phyloP scores from a whole-genome alignment of 2,113 vertebrate genomes.

The Pelusios castaneus region DNA sequence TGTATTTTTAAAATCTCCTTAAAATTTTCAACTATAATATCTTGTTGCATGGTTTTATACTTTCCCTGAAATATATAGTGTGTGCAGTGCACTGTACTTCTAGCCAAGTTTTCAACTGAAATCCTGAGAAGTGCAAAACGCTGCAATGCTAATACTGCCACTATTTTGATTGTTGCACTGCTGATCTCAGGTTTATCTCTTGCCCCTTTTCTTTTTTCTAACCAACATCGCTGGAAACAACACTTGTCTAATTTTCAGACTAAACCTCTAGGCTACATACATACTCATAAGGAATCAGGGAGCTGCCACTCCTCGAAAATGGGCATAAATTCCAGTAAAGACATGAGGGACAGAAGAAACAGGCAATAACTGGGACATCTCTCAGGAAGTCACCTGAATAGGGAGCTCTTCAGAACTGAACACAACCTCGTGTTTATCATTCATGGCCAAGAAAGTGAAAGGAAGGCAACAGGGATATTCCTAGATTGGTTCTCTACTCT shows the following conservation, averaged over 20 bases:
- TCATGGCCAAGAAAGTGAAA: no score
- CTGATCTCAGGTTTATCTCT: not conserved
- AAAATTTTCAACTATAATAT: not conserved
- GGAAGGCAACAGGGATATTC: no score
- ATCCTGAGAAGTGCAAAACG: rapidly evolving
- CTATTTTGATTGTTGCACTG: not conserved
- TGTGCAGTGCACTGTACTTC: rapidly evolving
- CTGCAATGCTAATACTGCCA: rapidly evolving
- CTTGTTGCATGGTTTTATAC: rapidly evolving
- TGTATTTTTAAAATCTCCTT: not conserved
- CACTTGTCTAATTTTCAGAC: rapidly evolving
- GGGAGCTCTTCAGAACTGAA: no score
- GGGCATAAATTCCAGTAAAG: no score
- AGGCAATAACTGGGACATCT: rapidly evolving
- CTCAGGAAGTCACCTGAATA: not conserved
- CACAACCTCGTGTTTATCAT: no score
- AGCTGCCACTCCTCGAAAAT: not conserved
- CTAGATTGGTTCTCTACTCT: no score
- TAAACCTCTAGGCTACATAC: not conserved
- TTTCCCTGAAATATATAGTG: not conserved
- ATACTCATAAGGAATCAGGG: rapidly evolving
- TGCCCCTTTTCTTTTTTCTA: rapidly evolving
- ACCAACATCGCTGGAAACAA: rapidly evolving
- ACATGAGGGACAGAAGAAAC: rapidly evolving
- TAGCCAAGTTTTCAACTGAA: not conserved